Evolutionary conservation across 2,888 invertebrate genomes (phyloP).

Genomic region (Drosophila affinis): DNA sequence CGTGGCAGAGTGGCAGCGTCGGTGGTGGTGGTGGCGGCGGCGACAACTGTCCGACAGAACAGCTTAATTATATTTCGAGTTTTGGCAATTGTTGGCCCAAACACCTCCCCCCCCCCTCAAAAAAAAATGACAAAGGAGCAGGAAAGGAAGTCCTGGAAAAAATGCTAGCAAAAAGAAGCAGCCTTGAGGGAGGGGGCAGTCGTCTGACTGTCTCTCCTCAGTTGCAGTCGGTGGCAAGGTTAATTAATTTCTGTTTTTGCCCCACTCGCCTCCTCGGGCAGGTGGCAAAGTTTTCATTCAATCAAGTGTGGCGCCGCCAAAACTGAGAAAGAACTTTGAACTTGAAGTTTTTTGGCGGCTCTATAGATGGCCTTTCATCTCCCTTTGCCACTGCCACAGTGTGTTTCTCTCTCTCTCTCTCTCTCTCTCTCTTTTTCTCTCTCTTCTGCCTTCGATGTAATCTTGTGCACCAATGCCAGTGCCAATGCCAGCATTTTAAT

Average conservation of each 20-base stretch:
- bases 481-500: constrained; percentile 63
- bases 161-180: too few relatives aligned
- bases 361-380: background rate
- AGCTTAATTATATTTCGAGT: constrained; percentile 72
- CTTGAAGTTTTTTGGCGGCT: constrained; percentile 54
- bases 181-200: too few relatives aligned
- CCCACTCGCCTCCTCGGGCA: constrained; percentile 26
- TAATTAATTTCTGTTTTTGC: constrained; percentile 62
- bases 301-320: constrained; percentile 53
- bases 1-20: background rate
- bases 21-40: background rate
- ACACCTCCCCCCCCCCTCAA: constrained; percentile 5
- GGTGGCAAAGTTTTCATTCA: constrained; percentile 72
- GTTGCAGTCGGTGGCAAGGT: constrained; percentile 27
- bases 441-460: constrained; percentile 1
- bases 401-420: background rate
- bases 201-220: background rate
- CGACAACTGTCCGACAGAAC: constrained; percentile 37
- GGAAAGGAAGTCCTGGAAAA: background rate
- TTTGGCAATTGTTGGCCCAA: constrained; percentile 61
- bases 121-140: background rate
- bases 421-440: background rate
- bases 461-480: constrained; percentile 23
- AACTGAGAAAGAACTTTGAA: constrained; percentile 65
- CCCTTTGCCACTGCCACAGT: background rate